Base-by-base conservation (phyloP, 2,113 vertebrate genomes). In the Tragelaphus strepsiceros region DNA sequence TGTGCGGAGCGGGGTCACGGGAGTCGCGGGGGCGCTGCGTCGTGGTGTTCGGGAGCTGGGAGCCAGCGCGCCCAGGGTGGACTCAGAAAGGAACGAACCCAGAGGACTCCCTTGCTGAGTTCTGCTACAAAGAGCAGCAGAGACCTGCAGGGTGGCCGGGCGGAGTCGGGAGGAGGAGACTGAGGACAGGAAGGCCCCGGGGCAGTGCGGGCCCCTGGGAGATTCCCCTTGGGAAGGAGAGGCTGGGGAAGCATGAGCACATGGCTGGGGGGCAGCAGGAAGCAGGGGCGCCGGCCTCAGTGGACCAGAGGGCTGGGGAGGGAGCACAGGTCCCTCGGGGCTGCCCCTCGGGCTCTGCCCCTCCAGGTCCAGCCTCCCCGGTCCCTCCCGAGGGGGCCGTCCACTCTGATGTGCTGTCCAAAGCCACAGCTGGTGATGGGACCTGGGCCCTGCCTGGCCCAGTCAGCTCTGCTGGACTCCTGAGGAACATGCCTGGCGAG, bases 401-500 rank as follows among this genome's bases (percentile, higher is more conserved):
- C 26, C 0, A 2, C 17, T 39, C 58, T 4, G 4, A 71, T 1
- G 14, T 8, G 12, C 3, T 0, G 16, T 28, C 28, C 51, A 21
- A 16, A 74, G 64, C 9, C 15, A 3, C 2, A 4, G 30, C 78
- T 0, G 4, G 35, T 2, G 0, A 15, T 14, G 39, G 35, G 28
- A 43, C 17, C n/a, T 12, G 53, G 19, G 4, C 32, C 80, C 30
- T 0, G 0, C 81, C 22, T 1, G 0, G 54, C 14, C 59, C 1
- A 10, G 26, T 12, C 46, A 12, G 17, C 2, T 32, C 71, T n/a
- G 71, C 13, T n/a, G 43, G 13, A 9, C 59, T 62, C 49, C 1
- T 49, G 78, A 3, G 11, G 61, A 43, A 3, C 0, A 0, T 43
- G 30, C 28, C n/a, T 19, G 1, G 26, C 0, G 1, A 22, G 49